Evolutionary conservation across 1,140 invertebrate species (phyloP), one percentile per base, ranked within the genome.

Genomic region (Penaeus indicus): DNA sequence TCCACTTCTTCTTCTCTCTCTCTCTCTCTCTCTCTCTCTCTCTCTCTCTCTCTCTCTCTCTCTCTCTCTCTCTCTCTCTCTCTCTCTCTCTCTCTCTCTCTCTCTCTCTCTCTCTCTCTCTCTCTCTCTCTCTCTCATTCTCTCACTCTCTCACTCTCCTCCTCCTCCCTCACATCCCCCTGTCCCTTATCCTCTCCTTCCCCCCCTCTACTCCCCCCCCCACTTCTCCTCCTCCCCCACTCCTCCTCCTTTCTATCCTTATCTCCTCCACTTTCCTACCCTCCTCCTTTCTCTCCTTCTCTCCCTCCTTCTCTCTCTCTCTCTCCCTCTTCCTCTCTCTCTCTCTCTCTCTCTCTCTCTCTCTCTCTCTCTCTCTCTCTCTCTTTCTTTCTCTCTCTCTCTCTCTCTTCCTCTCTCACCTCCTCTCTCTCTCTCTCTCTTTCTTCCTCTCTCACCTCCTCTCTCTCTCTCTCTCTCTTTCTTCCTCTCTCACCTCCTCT

Each of bases 81-180:
- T 2, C 54, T 54, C 54, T 16, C 16, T 16, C 54, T 54, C 54
- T 16, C 16, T 16, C 16, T 54, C 4, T 16, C 10, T 54, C 81
- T 84, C 61, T 67, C 16, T 84, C 62, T 84, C 81, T 67, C 18
- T 84, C 81, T 84, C 62, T 67, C 62, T 67, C 62, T 84, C 81
- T 67, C 72, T 77, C 72, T 77, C 13, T 78, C 5, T 78, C 27
- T 38, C 75, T 16, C 13, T 38, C 27, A 2, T 18, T 27, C 32
- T 13, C 27, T 10, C 32, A 18, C 0, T 8, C 75, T 13, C 18
- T 13, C 16, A 42, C 21, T 54, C 54, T 54, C 16, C 54, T 84
- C 81, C 67, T 1, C 67, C 81, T 47, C 0, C 67, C 81, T 84
- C 62, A 38, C 81, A 38, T 32, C 67, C 63, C 67, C 27, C 67